Base-by-base conservation (phyloP, 1,140 invertebrate genomes). In the Mamestra configurata region DNA sequence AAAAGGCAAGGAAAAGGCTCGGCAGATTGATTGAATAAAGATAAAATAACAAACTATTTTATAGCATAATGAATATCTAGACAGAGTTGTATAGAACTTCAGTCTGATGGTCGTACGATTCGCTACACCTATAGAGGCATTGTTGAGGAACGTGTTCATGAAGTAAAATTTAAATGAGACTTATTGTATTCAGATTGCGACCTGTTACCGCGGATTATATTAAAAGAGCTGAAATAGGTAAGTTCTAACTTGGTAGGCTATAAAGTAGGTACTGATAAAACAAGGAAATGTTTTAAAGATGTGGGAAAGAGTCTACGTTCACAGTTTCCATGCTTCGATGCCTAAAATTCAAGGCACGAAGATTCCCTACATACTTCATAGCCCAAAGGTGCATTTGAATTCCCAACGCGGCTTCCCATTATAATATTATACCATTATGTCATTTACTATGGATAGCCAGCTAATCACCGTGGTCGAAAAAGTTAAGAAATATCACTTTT, bases 161-260 rank as follows among this genome's bases (percentile, higher is more conserved):
- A 79, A 79, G 68, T 59, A 37, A 61, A 61, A 72, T 79, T 79
- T 18, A 72, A 79, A 72, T 79, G 43, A 64, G 53, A 10, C 24
- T 57, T 80, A 83, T 85, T 85, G 83, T 85, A 82, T 85, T 85
- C 79, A 83, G 77, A 85, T 85, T 81, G 59, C 81, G 73, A 77
- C 72, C 64, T 49, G 24, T 35, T 71, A 35, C 46, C 24, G 27
- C 46, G 46, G 18, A 46, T 46, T 70, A 49, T 13, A 70, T 46
- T 70, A 70, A 70, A 46, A 70, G 4, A 24, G 13, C 40, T 70
- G 20, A 70, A 27, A 13, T 49, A 49, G 1, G 22, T 15, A 31
- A 27, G 4, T 59, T n/a, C n/a, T n/a, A n/a, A n/a, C n/a, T n/a
- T 10, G 7, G 13, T 40, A 40, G 18, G 27, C 18, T 37, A 40